phyloP scores from a whole-genome alignment of 2,113 vertebrate species.

The Nothocercus nigrocapillus region DNA sequence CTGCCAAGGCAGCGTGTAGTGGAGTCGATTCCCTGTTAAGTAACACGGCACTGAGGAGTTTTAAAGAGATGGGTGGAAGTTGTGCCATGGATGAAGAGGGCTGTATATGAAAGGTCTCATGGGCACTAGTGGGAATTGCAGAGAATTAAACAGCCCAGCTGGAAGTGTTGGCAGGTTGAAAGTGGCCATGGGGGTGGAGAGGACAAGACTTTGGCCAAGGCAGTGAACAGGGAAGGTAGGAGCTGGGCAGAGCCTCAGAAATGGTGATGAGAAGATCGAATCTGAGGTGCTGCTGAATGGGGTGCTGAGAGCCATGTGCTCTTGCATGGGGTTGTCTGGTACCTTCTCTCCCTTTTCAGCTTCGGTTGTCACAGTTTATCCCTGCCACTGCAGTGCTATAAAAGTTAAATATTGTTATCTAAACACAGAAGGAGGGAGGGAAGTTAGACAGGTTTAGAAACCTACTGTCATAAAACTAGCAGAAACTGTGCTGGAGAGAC shows the following conservation, averaged over 20 bases:
- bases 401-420: conserved; percentile 31
- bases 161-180: not conserved
- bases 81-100: not conserved
- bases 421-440: conserved; percentile 6
- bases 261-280: not conserved
- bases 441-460: conserved; percentile 11
- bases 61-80: not conserved
- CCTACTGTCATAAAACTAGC: not conserved
- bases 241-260: not conserved
- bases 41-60: not conserved
- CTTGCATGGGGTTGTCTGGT: fast-evolving
- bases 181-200: fast-evolving
- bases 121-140: not conserved
- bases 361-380: not conserved
- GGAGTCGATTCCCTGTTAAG: not conserved
- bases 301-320: not conserved
- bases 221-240: not conserved
- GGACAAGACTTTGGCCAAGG: fast-evolving
- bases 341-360: not conserved
- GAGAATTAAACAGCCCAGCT: not conserved
- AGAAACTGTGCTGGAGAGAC: not conserved
- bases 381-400: conserved; percentile 10
- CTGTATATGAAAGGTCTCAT: not conserved
- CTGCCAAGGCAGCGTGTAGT: not conserved
- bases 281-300: not conserved